Base-by-base conservation (phyloP, 2,888 invertebrate species). In the Xestia c-nigrum region DNA sequence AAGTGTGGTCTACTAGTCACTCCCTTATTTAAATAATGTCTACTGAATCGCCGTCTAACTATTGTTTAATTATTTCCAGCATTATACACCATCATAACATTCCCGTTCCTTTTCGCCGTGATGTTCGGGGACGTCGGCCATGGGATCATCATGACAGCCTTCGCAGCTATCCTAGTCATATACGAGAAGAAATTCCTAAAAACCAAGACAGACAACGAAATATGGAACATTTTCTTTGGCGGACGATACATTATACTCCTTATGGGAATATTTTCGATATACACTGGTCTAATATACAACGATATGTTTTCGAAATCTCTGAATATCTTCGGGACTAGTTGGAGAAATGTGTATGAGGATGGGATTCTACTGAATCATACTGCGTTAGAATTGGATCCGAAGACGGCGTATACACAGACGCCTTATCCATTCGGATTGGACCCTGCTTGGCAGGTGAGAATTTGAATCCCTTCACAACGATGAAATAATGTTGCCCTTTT, bases 121-220 rank as follows among this genome's bases (percentile, higher is more conserved):
- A 98, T 98, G 98, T 98, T 98, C 93, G 98, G 98, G 40, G 98
- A 98, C 94, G 96, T 97, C 86, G 98, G 98, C 40, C 98, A 98
- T 91, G 98, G 98, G 0, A 85, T 97, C 38, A 95, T 98, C 79
- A 97, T 98, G 97, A 96, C 97, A 7, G 89, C 97, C 67, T 98
- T 98, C 90, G 98, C 97, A 10, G 94, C 97, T 21, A 97, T 97
- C 93, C 97, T 98, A 94, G 97, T 98, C 74, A 89, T 97, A 69
- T 97, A 94, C 85, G 98, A 98, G 91, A 97, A 97, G 85, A 96
- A 94, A 79, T 94, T 98, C 66, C 82, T 93, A 24, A 96, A 96
- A 86, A 93, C 93, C 61, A 97, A 97, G 87, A 93, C 94, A 10
- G 96, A 95, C 90, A 97, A 97, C 88, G 97, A 98, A 97, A 98